A percentile compares a stretch with the other conserved stretches of the same genome.
These are phyloP conservation scores for Enteromius fasciolatus DNA, from an alignment of 2,797 vertebrate species.

Conservation along the genomic window DNA sequence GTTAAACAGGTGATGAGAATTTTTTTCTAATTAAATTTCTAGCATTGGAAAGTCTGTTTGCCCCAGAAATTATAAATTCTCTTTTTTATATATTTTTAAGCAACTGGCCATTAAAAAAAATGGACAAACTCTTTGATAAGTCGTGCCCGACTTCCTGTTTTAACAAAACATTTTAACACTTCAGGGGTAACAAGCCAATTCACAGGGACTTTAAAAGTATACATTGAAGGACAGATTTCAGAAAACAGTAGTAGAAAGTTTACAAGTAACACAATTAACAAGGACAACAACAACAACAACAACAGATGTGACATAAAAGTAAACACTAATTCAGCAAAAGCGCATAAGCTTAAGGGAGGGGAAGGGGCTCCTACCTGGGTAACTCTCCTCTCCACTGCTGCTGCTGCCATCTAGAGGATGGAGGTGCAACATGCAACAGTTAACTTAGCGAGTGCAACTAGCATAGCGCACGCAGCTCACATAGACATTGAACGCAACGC, in stretches of 20 bases:
- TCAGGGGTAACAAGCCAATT: not conserved
- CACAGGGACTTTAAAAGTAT: not conserved
- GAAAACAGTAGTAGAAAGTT: slow-evolving; percentile 4
- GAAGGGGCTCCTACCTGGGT: slow-evolving; percentile 88
- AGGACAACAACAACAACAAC: not conserved
- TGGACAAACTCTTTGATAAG: not conserved
- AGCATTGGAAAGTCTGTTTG: not conserved
- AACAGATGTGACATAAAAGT: slow-evolving; percentile 29
- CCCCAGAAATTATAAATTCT: not conserved
- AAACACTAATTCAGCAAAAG: slow-evolving; percentile 43
- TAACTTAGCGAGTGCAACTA: slow-evolving; percentile 84
- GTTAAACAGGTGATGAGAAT: not conserved
- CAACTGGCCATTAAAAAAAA: not conserved
- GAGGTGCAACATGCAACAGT: slow-evolving; percentile 88
- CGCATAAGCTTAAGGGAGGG: slow-evolving; percentile 62
- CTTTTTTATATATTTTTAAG: not conserved
- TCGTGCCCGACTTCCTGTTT: not conserved
- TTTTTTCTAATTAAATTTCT: not conserved
- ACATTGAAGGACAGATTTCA: not conserved
- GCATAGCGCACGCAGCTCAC: slow-evolving; percentile 59
- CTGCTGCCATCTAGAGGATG: slow-evolving; percentile 93
- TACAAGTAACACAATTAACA: slow-evolving; percentile 35
- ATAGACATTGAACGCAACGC: not conserved
- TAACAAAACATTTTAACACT: not conserved
- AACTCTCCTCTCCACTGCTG: slow-evolving; percentile 83